Base-by-base conservation (phyloP, 2,113 vertebrate species). In the Sarotherodon lohbergeri region DNA sequence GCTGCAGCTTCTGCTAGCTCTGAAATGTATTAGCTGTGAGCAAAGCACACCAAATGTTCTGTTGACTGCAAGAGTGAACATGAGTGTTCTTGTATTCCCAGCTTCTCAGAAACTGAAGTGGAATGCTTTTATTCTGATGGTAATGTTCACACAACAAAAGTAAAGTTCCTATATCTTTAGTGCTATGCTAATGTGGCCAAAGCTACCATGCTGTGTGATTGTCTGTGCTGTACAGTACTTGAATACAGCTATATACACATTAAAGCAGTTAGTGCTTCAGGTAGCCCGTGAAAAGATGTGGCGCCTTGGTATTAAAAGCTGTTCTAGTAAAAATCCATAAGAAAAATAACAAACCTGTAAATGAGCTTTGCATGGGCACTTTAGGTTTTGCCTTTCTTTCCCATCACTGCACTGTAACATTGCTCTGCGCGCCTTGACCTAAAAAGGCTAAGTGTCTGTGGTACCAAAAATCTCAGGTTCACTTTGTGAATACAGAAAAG, bases 401-500 rank as follows among this genome's bases (percentile, higher is more conserved):
- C 54, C 36, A 36, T n/a, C 43, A 54, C 13, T 10, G 54, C 43
- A 54, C 11, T 10, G 54, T 81, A 41, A 36, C 34, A 24, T 19
- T 34, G 34, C 4, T 78, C n/a, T 50, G 84, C 24, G 3, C 17
- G 48, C 83, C 63, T 91, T 90, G 89, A 87, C 85, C 82, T 87
- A 82, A 92, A 85, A 85, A 85, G 54, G 90, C 80, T 86, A 91
- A 90, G 84, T 91, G 81, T 83, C 84, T 91, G 71, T 88, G 83
- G 86, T 84, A 86, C 82, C 90, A 87, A 48, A 91, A 90, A 82
- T 88, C 85, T 36, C 29, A 81, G 79, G 78, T 91, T 80, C 84
- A 85, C 85, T 89, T 88, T 86, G 79, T 90, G 91, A 94, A 93
- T 88, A 88, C 82, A 87, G 84, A 92, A 48, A 61, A 91, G 90